Base-by-base conservation (phyloP, 1,140 invertebrate genomes). In the Drepana arcuata region DNA sequence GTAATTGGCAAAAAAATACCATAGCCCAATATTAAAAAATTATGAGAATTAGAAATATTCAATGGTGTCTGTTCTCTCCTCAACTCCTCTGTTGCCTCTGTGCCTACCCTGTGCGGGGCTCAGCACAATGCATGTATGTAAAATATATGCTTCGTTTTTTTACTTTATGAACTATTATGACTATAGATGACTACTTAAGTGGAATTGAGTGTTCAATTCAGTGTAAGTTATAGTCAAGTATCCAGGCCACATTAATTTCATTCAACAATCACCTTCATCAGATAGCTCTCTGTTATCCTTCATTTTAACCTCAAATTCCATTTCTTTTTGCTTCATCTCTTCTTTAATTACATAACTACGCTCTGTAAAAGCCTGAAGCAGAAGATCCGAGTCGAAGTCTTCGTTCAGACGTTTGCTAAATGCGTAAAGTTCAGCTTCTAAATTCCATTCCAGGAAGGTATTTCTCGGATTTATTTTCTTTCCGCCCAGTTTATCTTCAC, bases 331-430 rank as follows among this genome's bases (percentile, higher is more conserved):
- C 31, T 87, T 86, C 38, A 86, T 65, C 62, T 88, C 86, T 77
- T 96, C 91, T 62, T 88, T 68, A 9, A 89, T 77, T n/a, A 95
- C 84, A 69, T 93, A 97, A 0, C 93, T 93, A 35, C 87, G 84
- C 51, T 95, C 88, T 16, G 89, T 93, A 28, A 98, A 92, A 9
- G 94, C 93, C 65, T 86, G 86, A 36, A 89, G 84, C 14, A 98
- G 65, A 11, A 92, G 69, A 27, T 87, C 72, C 0, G 84, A 67
- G 41, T 94, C 83, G 63, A 98, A 94, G 5, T 92, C 85, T 85
- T 98, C 96, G n/a, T 90, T 89, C 7, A 98, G 77, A 25, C 96
- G 84, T 55, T 91, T 89, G 14, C 90, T 91, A 85, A 98, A 97
- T 2, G 95, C 92, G 85, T 86, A 97, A 10, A 97, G 39, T 84